Evolutionary conservation across 2,888 invertebrate genomes (phyloP).

Genomic region (Antheraea yamamai): DNA sequence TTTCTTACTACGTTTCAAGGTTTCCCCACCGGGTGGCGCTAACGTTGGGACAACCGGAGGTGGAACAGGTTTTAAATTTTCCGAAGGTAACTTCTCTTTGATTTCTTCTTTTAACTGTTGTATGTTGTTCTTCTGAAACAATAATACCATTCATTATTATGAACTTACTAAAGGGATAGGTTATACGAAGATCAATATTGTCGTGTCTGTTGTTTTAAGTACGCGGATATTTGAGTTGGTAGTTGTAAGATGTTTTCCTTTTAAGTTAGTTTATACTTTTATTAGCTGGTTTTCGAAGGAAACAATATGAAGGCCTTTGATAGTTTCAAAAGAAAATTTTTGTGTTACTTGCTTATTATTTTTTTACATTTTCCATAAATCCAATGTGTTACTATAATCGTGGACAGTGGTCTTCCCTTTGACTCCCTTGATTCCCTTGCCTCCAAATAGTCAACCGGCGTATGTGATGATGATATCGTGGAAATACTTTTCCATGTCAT

Average conservation of each 20-base stretch:
- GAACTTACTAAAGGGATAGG: background rate
- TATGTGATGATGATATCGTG: background rate
- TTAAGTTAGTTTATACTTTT: background rate
- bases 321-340: background rate
- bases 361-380: background rate
- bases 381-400: background rate
- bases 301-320: background rate
- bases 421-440: background rate
- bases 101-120: conserved; percentile 86
- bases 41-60: conserved; percentile 68
- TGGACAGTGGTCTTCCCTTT: background rate
- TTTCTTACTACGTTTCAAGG: conserved; percentile 85
- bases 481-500: background rate
- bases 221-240: too few relatives aligned
- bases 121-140: conserved; percentile 70
- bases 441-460: background rate
- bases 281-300: background rate
- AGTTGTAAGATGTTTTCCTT: background rate
- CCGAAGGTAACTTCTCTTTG: conserved; percentile 70
- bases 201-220: background rate
- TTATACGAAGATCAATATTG: background rate
- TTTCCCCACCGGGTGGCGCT: conserved; percentile 79
- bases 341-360: background rate
- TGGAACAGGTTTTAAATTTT: conserved; percentile 67
- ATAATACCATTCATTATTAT: background rate